Percentiles rank a stretch among this genome's conserved stretches.
Evolutionary conservation across 2,113 vertebrate species (phyloP).

Genomic region (Circaetus cinerascens): DNA sequence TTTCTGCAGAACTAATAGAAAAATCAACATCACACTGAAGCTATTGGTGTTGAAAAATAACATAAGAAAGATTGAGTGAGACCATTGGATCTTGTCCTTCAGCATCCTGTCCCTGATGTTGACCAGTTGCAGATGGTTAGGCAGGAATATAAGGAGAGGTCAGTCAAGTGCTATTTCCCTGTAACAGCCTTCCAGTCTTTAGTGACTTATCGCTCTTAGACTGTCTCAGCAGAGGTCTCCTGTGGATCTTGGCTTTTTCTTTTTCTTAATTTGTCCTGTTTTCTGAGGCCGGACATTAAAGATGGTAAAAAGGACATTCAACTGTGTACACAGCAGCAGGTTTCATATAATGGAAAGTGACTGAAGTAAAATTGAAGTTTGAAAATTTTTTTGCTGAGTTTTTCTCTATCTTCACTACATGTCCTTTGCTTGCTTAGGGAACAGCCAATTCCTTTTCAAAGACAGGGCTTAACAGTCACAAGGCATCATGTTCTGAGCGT

Average conservation of each 20-base stretch:
- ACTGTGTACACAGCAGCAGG: rapidly evolving
- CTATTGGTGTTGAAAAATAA: neutral
- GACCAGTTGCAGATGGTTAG: neutral
- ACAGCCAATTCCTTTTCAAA: neutral
- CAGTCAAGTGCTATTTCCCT: neutral
- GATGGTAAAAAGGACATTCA: neutral
- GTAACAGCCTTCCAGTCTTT: neutral
- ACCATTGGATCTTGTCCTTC: neutral
- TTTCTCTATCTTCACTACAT: neutral
- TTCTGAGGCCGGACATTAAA: neutral
- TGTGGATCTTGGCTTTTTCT: neutral
- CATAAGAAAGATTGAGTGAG: neutral
- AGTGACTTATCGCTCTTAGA: neutral
- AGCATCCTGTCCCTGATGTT: neutral
- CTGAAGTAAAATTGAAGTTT: neutral
- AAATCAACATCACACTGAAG: neutral
- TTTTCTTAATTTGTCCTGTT: neutral
- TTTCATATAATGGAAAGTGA: neutral
- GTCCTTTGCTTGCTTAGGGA: neutral
- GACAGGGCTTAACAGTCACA: neutral
- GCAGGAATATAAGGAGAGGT: neutral
- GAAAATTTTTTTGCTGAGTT: neutral
- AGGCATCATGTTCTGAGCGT: neutral
- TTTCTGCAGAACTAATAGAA: neutral
- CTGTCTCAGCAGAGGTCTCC: neutral